A percentile compares a stretch with the other conserved stretches of the same genome.
These are phyloP conservation scores for Dromiciops gliroides DNA, from an alignment of 2,113 vertebrate species.

Conservation along the genomic window DNA sequence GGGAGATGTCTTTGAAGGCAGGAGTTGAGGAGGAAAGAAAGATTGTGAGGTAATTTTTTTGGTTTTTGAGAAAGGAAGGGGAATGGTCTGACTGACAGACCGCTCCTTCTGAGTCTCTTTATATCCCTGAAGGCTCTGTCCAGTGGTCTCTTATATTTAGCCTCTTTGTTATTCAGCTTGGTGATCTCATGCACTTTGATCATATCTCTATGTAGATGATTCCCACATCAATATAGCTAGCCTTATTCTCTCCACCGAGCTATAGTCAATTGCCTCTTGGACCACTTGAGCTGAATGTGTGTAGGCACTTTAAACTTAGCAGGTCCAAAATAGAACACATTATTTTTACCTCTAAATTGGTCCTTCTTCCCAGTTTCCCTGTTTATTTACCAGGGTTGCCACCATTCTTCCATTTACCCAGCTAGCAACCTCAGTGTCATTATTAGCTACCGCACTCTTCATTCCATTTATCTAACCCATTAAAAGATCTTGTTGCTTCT, in stretches of 20 bases:
- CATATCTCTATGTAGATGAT: background rate
- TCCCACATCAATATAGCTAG: background rate
- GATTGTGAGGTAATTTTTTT: background rate
- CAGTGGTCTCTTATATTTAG: background rate
- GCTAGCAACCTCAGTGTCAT: background rate
- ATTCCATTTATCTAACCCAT: background rate
- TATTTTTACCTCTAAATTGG: background rate
- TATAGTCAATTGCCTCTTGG: background rate
- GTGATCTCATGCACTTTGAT: background rate
- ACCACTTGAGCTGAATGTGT: background rate
- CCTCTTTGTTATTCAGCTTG: background rate
- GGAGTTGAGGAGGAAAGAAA: no score
- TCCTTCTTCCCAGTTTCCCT: background rate
- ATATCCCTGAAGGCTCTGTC: background rate
- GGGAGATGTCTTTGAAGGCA: no score
- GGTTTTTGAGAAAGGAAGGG: background rate
- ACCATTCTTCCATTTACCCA: background rate
- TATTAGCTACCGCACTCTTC: background rate
- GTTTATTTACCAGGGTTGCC: background rate
- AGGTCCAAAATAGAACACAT: background rate
- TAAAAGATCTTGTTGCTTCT: background rate
- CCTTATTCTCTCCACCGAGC: background rate
- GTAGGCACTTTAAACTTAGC: background rate
- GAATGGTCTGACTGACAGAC: no score
- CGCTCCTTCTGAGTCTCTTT: background rate